Conservation (phyloP, 2,113 vertebrate species). For the Parotia lawesii region DNA sequence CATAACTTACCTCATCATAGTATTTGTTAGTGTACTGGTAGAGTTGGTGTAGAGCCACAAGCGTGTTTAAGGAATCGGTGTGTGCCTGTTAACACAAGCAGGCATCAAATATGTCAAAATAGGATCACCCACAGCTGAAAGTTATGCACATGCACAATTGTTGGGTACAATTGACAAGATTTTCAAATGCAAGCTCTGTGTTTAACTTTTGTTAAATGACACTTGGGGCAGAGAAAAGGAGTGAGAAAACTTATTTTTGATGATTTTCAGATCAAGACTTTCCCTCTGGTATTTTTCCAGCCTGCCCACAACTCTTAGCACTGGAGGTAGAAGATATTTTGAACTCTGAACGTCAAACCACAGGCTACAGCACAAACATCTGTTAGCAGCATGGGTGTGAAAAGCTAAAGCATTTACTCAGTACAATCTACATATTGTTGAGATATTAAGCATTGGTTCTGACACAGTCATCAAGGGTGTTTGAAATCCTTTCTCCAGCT, state of each 20-base stretch:
- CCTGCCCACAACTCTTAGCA: background rate
- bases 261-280: background rate
- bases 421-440: background rate
- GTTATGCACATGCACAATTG: background rate
- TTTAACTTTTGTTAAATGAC: background rate
- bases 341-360: background rate
- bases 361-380: background rate
- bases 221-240: background rate
- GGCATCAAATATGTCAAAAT: conserved; percentile 27
- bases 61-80: conserved; percentile 92
- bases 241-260: background rate
- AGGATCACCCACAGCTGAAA: background rate
- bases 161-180: background rate
- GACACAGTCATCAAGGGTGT: background rate
- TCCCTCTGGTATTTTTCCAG: background rate
- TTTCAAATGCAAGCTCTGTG: background rate
- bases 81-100: conserved; percentile 79
- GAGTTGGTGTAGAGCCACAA: conserved; percentile 95
- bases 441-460: background rate
- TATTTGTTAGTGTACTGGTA: conserved; percentile 98
- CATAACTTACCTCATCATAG: conserved; percentile 89
- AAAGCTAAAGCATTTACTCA: background rate
- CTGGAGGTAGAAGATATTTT: background rate
- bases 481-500: background rate
- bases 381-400: background rate